These are phyloP conservation scores for Aldrovandia affinis DNA, from an alignment of 2,797 vertebrate genomes.

Conservation along the genomic window DNA sequence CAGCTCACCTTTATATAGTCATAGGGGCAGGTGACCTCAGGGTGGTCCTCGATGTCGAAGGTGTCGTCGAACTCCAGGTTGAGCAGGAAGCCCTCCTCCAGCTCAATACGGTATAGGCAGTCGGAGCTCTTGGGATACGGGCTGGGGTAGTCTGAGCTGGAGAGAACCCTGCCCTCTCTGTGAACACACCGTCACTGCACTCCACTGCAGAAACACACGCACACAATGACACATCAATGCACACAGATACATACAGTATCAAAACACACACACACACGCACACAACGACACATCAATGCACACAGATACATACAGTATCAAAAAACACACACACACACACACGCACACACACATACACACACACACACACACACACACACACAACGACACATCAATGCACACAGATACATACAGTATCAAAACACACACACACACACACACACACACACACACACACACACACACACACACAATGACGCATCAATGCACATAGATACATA, in stretches of 20 bases:
- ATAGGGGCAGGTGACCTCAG: conserved; percentile 87
- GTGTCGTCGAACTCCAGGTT: conserved; percentile 83
- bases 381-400: not conserved
- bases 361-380: conserved; percentile 25
- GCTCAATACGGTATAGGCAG: conserved; percentile 82
- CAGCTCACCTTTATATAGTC: conserved; percentile 86
- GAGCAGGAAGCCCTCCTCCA: conserved; percentile 86
- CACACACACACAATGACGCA: not conserved
- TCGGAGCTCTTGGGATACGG: conserved; percentile 92
- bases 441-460: not conserved
- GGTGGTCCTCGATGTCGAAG: conserved; percentile 93
- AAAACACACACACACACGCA: not conserved
- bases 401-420: not conserved
- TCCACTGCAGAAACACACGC: conserved; percentile 79
- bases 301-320: not conserved
- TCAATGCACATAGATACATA: not conserved
- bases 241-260: not conserved
- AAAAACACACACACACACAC: not conserved
- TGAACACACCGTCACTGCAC: conserved; percentile 87
- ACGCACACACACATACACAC: conserved; percentile 25
- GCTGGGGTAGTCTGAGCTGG: conserved; percentile 84
- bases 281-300: too few relatives aligned
- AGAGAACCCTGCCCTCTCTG: conserved; percentile 82
- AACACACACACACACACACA: not conserved
- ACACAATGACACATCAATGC: not conserved